Evolutionary conservation across 2,113 vertebrate species (phyloP), one percentile per base, ranked within the genome.

Genomic region (Microcebus griseorufus): DNA sequence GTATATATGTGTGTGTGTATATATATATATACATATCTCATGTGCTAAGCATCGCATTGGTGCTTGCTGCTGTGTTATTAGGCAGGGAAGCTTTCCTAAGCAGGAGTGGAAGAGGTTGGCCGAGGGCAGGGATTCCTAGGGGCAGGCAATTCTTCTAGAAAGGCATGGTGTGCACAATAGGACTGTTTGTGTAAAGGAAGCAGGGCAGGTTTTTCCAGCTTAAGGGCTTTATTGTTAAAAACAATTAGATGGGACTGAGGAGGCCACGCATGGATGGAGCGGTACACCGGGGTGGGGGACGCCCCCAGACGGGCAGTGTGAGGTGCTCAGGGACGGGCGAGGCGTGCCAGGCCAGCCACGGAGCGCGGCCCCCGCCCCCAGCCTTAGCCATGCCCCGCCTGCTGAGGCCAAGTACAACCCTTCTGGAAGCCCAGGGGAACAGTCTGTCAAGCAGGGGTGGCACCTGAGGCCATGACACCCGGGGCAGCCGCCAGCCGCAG

Each of bases 391-490:
- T 4, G 51, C 53, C 32, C 10, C 45, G 72, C 37, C 39, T 23
- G 4, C 0, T 16, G 0, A 29, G 60, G 45, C 65, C 86, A n/a
- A 0, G 18, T 3, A 1, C 4, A n/a, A 45, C 73, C 42, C 62
- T 64, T 64, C 34, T 29, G 45, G 73, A 82, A 42, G 27, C 76
- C 69, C 27, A 37, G 67, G 55, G 65, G 67, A 69, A 18, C 12
- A 11, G 22, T 42, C n/a, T 34, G 14, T 67, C 3, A 3, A 93
- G 60, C 67, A 5, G 17, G 60, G 48, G 45, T 29, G 67, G 69
- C 45, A 45, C 78, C 53, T 25, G 27, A 82, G 39, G n/a, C 32
- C 27, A 6, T 37, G 69, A 17, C 20, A 88, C 88, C 82, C 2
- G 0, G 58, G 55, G 55, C 48, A 48, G 86, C 37, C 10, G 64